Evolutionary conservation across 2,113 vertebrate species (phyloP).

Genomic region (Anseranas semipalmata): DNA sequence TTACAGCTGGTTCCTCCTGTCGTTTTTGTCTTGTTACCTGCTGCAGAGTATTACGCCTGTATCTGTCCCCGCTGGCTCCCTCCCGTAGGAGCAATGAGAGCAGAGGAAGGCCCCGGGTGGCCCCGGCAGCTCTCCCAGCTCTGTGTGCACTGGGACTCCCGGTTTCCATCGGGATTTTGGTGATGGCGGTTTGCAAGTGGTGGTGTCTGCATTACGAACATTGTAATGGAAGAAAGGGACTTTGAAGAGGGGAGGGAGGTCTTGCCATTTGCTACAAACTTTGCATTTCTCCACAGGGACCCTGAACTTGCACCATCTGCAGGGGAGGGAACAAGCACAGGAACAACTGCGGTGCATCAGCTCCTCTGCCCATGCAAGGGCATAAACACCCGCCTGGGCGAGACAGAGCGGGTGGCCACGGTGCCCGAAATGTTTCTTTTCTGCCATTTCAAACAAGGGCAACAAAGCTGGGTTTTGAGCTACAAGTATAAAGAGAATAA

Average conservation of each 20-base stretch:
- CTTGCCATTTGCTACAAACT: background rate
- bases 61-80: background rate
- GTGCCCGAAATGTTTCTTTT: background rate
- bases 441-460: background rate
- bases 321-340: background rate
- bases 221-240: background rate
- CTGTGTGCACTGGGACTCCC: background rate
- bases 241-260: background rate
- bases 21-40: background rate
- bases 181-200: background rate
- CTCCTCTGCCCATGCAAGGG: too few relatives aligned
- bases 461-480: background rate
- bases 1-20: background rate
- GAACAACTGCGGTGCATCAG: background rate
- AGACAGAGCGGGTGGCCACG: background rate
- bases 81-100: background rate
- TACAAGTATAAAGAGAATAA: background rate
- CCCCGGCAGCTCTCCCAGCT: background rate
- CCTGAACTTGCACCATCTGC: background rate
- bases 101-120: background rate
- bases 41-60: background rate
- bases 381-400: background rate
- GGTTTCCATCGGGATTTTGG: accelerated
- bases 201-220: accelerated
- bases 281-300: background rate